phyloP scores from a whole-genome alignment of 2,888 invertebrate genomes.

The Agelastica alni region DNA sequence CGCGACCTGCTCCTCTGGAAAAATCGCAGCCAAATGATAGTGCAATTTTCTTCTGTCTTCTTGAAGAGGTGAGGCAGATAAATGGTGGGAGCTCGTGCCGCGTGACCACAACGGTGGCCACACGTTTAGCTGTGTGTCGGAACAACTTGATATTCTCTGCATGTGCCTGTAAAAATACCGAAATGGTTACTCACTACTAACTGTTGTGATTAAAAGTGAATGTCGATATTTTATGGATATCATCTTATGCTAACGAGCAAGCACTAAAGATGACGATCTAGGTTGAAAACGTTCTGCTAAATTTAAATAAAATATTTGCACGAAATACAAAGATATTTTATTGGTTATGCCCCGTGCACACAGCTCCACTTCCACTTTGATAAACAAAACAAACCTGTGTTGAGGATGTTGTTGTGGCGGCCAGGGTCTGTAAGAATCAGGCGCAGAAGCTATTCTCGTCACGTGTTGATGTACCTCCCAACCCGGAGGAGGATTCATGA shows the following conservation, averaged over 20 bases:
- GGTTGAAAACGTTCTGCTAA: too few species aligned
- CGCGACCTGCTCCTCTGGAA: slow-evolving; percentile 88
- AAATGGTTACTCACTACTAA: too few species aligned
- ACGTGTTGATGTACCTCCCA: slow-evolving; percentile 64
- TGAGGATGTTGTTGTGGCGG: slow-evolving; percentile 51
- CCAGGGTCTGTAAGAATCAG: slow-evolving; percentile 65
- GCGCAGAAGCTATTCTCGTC: slow-evolving; percentile 75
- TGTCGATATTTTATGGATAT: too few species aligned
- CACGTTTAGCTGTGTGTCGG: slow-evolving; percentile 68
- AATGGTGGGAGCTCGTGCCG: slow-evolving; percentile 45
- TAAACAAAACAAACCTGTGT: slow-evolving; percentile 31
- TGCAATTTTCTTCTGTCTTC: slow-evolving; percentile 78
- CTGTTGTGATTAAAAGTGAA: too few species aligned
- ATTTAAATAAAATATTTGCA: too few species aligned
- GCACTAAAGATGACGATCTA: too few species aligned
- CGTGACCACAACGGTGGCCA: slow-evolving; percentile 57
- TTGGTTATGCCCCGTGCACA: too few species aligned
- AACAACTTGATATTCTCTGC: slow-evolving; percentile 60
- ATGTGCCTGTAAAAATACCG: slow-evolving; percentile 47
- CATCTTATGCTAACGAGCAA: too few species aligned
- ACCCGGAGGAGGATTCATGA: slow-evolving; percentile 39
- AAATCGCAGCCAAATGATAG: slow-evolving; percentile 88
- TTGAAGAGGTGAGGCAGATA: slow-evolving; percentile 46
- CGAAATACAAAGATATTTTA: too few species aligned
- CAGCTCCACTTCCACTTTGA: too few species aligned